Evolutionary conservation across 2,113 vertebrate genomes (phyloP), one percentile per base, ranked within the genome.

Genomic region (Hyperoodon ampullatus): DNA sequence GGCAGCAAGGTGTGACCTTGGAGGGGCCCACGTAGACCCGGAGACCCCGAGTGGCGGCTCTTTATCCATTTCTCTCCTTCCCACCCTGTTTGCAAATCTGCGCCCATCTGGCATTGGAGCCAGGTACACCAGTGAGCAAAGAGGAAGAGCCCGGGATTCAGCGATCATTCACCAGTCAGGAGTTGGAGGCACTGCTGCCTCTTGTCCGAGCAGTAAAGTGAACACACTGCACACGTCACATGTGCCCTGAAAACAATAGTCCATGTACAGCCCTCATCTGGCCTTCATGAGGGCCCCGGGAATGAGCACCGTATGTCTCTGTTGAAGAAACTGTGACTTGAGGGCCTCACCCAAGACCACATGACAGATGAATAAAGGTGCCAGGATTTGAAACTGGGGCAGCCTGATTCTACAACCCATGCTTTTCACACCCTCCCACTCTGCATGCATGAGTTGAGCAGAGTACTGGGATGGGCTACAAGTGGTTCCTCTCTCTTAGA

Each of bases 171-270:
- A 39, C 60, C 12, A 33, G 78, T 55, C 66, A 12, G 86, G 80
- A 83, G 88, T 33, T 60, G 23, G 47, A 66, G 24, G 28, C 58
- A 2, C 44, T 24, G 44, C 78, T n/a, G 60, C 42, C 35, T 33
- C 3, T 71, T 9, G 1, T 30, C 80, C 1, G 3, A 23, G 75
- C 23, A 18, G 44, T 26, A 39, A 71, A 26, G 6, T 3, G 0
- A 21, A 65, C 44, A 3, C 12, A 0, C 3, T 33, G 21, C 44
- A 2, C 3, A 26, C 2, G 0, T 47, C 33, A 18, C 35, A 3
- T 3, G 28, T 13, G 50, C 2, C 26, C 42, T 7, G 23, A 42
- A 9, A 15, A 0, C 10, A 1, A 1, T 2, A 3, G n/a, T 35
- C 5, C 47, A 50, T 4, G 47, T 50, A 50, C 47, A 14, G 47